phyloP scores from a whole-genome alignment of 2,888 invertebrate genomes.

The Torymus auratus region DNA sequence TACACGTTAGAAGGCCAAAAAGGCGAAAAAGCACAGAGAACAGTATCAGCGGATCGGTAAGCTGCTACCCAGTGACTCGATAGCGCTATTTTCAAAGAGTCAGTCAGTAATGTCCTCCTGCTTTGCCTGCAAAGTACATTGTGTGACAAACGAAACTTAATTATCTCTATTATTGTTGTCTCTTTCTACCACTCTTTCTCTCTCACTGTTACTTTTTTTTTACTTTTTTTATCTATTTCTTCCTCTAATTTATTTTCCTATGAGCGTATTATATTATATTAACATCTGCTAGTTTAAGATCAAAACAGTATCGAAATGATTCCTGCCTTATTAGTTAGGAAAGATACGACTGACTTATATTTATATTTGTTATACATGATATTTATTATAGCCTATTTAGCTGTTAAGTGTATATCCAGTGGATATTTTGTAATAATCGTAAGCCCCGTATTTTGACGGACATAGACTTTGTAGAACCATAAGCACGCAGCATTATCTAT shows the following conservation, averaged over 20 bases:
- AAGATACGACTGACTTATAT: constrained; percentile 14
- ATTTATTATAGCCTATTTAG: not conserved
- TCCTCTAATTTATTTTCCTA: too few relatives aligned
- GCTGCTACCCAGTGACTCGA: constrained; percentile 76
- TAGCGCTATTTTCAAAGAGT: constrained; percentile 54
- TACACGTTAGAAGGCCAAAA: constrained; percentile 79
- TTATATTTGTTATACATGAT: not conserved
- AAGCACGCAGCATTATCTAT: too few relatives aligned
- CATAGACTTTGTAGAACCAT: not conserved
- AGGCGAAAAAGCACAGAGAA: constrained; percentile 86
- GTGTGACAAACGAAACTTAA: constrained; percentile 55
- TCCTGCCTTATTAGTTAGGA: constrained; percentile 52
- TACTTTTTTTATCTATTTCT: constrained; percentile 7
- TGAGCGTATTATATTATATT: constrained; percentile 7
- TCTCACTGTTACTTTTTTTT: constrained; percentile 20
- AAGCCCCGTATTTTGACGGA: not conserved
- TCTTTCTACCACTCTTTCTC: constrained; percentile 2
- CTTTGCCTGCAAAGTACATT: constrained; percentile 60
- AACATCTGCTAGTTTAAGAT: constrained; percentile 19
- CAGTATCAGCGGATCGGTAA: constrained; percentile 88
- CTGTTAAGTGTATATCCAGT: too few relatives aligned
- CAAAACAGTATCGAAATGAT: constrained; percentile 23
- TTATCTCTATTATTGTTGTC: not conserved
- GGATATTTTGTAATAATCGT: not conserved
- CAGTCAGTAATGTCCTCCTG: constrained; percentile 59